Conservation (phyloP, 1,140 invertebrate species). For the Drosophila nigromelanica region DNA sequence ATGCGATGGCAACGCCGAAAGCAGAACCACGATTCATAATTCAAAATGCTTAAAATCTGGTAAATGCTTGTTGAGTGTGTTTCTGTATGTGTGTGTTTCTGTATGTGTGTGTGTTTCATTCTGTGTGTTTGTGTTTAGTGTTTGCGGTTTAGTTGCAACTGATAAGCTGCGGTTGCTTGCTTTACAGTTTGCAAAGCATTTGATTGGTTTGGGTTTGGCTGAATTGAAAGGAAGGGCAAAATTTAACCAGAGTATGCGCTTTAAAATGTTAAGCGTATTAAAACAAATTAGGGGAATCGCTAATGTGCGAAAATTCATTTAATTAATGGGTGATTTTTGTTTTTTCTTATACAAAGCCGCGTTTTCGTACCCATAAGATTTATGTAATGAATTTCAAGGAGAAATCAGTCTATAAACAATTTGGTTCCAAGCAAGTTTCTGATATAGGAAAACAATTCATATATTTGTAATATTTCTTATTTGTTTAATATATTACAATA, state of each 20-base stretch:
- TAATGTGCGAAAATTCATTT: too few species aligned
- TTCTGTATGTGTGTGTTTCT: constrained; percentile 8
- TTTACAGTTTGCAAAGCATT: constrained; percentile 38
- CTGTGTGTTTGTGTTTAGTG: constrained; percentile 3
- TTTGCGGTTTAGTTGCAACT: constrained; percentile 36
- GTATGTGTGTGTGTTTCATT: neutral
- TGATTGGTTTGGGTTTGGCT: neutral
- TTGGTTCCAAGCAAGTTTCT: too few species aligned
- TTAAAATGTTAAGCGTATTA: neutral
- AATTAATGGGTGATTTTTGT: too few species aligned
- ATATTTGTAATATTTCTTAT: too few species aligned
- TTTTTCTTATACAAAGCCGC: too few species aligned
- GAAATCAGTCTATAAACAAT: too few species aligned
- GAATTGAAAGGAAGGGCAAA: neutral
- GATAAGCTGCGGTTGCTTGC: constrained; percentile 19
- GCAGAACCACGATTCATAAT: constrained; percentile 44
- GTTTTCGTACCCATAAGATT: too few species aligned
- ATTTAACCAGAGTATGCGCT: constrained; percentile 28
- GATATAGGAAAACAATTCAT: too few species aligned
- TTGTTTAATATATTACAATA: too few species aligned
- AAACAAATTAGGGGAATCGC: too few species aligned
- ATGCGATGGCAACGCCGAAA: neutral
- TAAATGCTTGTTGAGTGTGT: constrained; percentile 31
- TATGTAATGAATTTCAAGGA: too few species aligned
- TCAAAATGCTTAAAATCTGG: constrained; percentile 44